A percentile compares a stretch with the other conserved stretches of the same genome.
These are phyloP conservation scores for Ochropleura plecta DNA, from an alignment of 2,888 invertebrate species.

Conservation along the genomic window DNA sequence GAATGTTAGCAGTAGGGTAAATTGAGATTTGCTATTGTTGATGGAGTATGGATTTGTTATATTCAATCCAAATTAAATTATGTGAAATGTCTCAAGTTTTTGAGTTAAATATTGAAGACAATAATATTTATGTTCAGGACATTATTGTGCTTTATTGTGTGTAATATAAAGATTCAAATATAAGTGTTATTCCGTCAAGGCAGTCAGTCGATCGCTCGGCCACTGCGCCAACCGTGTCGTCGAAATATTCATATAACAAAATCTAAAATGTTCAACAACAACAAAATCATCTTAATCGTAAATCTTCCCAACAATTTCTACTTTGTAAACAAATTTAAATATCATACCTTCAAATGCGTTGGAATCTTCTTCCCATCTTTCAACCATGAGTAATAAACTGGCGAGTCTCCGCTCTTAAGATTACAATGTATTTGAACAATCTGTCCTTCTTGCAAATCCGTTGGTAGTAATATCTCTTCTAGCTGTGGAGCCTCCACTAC, in stretches of 20 bases:
- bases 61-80: conserved; percentile 2
- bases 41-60: background rate
- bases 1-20: background rate
- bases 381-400: conserved; percentile 93
- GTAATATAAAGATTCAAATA: no score
- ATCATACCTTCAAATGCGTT: conserved; percentile 91
- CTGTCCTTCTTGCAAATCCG: conserved; percentile 95
- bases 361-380: conserved; percentile 93
- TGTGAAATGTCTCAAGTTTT: background rate
- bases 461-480: conserved; percentile 95
- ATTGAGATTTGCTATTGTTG: background rate
- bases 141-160: background rate
- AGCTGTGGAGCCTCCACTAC: conserved; percentile 94
- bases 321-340: conserved; percentile 8
- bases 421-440: conserved; percentile 96
- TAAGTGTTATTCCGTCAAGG: background rate
- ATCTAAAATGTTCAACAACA: background rate
- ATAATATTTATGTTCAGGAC: background rate
- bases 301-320: background rate
- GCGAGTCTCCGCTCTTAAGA: conserved; percentile 93
- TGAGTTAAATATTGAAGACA: background rate
- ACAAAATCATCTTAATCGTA: no score
- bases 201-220: no score
- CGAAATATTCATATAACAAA: background rate
- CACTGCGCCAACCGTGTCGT: no score